Evolutionary conservation across 2,797 vertebrate species (phyloP).

Genomic region (Arctocebus calabarensis): DNA sequence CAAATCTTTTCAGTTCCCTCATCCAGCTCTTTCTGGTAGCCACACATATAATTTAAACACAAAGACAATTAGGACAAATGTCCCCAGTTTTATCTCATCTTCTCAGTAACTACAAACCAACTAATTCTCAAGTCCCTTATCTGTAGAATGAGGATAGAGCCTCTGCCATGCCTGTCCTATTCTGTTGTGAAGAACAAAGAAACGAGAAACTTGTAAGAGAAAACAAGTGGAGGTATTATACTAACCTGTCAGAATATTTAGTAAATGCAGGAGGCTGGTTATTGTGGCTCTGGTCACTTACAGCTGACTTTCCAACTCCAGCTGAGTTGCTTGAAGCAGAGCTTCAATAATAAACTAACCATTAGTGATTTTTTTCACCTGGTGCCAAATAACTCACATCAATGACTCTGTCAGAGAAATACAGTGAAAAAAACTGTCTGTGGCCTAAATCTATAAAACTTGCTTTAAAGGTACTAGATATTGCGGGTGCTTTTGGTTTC

Average conservation of each 20-base stretch:
- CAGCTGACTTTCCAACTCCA: background rate
- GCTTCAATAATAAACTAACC: background rate
- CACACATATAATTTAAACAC: conserved; percentile 31
- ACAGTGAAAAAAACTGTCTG: background rate
- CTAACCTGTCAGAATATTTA: background rate
- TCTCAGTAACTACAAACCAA: conserved; percentile 18
- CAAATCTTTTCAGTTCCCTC: conserved; percentile 18
- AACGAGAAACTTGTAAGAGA: background rate
- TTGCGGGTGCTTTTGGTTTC: background rate
- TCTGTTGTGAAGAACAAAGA: background rate
- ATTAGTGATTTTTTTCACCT: background rate
- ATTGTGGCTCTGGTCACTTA: background rate
- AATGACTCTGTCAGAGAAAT: background rate
- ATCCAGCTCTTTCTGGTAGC: background rate
- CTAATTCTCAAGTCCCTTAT: background rate
- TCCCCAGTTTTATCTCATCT: background rate
- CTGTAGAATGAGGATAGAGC: background rate
- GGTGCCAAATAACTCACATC: background rate
- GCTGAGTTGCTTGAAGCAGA: background rate
- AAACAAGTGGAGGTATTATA: background rate
- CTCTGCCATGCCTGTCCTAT: background rate
- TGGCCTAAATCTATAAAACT: background rate
- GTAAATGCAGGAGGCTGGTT: background rate
- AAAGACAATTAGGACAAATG: conserved; percentile 33
- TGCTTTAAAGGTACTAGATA: background rate